Conservation (phyloP, 2,888 invertebrate genomes). For the Didymodactylos carnosus region DNA sequence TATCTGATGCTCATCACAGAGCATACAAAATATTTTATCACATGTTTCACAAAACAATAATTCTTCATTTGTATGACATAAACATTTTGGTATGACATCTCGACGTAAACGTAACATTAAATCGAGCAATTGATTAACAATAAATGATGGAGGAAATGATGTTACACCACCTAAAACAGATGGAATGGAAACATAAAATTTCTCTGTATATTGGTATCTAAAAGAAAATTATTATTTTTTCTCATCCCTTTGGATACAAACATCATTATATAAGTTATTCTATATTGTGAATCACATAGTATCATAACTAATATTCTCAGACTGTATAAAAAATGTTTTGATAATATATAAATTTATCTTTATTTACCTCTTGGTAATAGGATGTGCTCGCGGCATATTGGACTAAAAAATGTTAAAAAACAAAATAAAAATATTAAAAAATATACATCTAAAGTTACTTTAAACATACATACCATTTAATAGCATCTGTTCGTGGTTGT, state of each 20-base stretch:
- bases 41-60: slow-evolving; percentile 79
- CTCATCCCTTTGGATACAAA: no score
- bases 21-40: slow-evolving; percentile 70
- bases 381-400: slow-evolving; percentile 48
- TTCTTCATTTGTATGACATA: slow-evolving; percentile 51
- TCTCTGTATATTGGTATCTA: no score
- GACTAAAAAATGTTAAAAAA: slow-evolving; percentile 23
- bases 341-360: no score
- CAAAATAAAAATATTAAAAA: background rate
- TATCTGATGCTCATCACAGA: slow-evolving; percentile 42
- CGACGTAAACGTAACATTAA: slow-evolving; percentile 66
- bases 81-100: slow-evolving; percentile 81
- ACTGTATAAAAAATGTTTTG: no score
- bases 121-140: slow-evolving; percentile 76
- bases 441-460: background rate
- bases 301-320: no score
- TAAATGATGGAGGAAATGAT: slow-evolving; percentile 47
- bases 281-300: no score
- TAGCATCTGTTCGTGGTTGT: background rate
- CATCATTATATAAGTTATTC: no score
- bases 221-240: no score
- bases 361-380: slow-evolving; percentile 47
- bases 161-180: slow-evolving; percentile 49
- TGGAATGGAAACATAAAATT: no score
- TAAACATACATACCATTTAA: background rate